Percentiles rank a stretch among this genome's conserved stretches.
These are phyloP conservation scores for Sebastes fasciatus DNA, from an alignment of 2,113 vertebrate genomes.

Conservation along the genomic window DNA sequence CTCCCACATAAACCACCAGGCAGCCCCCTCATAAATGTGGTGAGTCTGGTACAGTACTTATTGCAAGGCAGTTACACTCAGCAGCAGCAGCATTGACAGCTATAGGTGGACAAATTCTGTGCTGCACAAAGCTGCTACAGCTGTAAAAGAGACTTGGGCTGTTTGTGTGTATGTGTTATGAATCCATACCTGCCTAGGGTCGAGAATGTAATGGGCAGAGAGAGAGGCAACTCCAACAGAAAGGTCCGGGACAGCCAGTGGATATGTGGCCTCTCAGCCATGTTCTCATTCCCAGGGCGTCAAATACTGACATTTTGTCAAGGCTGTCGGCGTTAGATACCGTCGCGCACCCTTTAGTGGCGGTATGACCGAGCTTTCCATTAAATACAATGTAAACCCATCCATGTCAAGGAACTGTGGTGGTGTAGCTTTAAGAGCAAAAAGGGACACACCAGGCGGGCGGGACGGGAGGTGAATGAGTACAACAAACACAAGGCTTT, in stretches of 20 bases:
- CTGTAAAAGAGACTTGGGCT: not conserved
- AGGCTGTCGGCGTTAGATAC: too few relatives aligned
- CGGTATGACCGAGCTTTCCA: too few relatives aligned
- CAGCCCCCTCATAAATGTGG: slow-evolving; percentile 23
- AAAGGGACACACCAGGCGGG: too few relatives aligned
- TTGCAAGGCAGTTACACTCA: slow-evolving; percentile 20
- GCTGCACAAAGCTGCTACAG: slow-evolving; percentile 44
- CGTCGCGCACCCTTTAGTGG: too few relatives aligned
- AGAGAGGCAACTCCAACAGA: not conserved
- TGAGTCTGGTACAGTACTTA: slow-evolving; percentile 23
- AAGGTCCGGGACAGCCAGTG: not conserved
- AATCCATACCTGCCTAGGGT: slow-evolving; percentile 11
- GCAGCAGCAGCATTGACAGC: slow-evolving; percentile 6
- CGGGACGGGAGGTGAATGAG: too few relatives aligned
- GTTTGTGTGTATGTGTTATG: slow-evolving; percentile 2
- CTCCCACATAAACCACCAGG: slow-evolving; percentile 34
- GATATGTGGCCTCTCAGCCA: not conserved
- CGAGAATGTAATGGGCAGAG: not conserved
- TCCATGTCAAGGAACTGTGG: too few relatives aligned
- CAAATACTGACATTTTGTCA: too few relatives aligned
- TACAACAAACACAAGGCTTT: too few relatives aligned
- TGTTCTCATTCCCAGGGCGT: too few relatives aligned
- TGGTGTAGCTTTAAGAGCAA: too few relatives aligned
- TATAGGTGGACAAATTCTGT: slow-evolving; percentile 3
- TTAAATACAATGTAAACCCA: too few relatives aligned